A percentile compares a stretch with the other conserved stretches of the same genome.
phyloP scores from a whole-genome alignment of 2,113 vertebrate genomes.

The Azemiops feae region DNA sequence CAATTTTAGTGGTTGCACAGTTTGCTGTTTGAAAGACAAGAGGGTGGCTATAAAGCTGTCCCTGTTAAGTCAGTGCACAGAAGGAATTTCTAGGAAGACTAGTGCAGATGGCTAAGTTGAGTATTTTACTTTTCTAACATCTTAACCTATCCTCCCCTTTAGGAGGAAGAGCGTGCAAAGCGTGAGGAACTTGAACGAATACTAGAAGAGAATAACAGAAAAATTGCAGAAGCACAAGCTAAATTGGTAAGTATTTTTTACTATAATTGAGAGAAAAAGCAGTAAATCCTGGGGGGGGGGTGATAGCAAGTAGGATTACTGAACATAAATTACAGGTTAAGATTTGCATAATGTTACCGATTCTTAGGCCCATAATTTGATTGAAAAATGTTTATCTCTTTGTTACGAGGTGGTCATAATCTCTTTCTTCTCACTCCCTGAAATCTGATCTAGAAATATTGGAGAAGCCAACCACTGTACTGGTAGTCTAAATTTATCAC shows the following conservation, averaged over 20 bases:
- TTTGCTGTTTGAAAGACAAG: constrained; percentile 71
- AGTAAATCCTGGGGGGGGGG: background rate
- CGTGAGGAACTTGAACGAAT: constrained; percentile 99
- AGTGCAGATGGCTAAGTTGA: constrained; percentile 65
- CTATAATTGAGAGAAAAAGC: background rate
- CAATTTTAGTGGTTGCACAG: constrained; percentile 77
- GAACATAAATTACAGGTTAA: background rate
- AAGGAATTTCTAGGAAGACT: constrained; percentile 77
- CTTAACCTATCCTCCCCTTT: constrained; percentile 87
- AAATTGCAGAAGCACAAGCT: constrained; percentile 99
- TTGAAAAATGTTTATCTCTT: background rate
- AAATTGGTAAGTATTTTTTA: constrained; percentile 85
- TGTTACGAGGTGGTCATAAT: background rate
- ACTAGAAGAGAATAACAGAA: constrained; percentile 99
- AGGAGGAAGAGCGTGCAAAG: constrained; percentile 99
- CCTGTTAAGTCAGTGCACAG: constrained; percentile 74
- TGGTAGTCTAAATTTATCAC: background rate
- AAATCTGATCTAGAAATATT: background rate
- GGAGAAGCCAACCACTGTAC: background rate
- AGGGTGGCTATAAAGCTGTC: constrained; percentile 77
- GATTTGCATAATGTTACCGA: background rate
- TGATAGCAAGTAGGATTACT: background rate
- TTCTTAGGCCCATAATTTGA: background rate
- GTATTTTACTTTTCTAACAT: constrained; percentile 84
- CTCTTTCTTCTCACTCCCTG: background rate